Base-by-base conservation (phyloP, 2,888 invertebrate genomes). In the Trichopria drosophilae region DNA sequence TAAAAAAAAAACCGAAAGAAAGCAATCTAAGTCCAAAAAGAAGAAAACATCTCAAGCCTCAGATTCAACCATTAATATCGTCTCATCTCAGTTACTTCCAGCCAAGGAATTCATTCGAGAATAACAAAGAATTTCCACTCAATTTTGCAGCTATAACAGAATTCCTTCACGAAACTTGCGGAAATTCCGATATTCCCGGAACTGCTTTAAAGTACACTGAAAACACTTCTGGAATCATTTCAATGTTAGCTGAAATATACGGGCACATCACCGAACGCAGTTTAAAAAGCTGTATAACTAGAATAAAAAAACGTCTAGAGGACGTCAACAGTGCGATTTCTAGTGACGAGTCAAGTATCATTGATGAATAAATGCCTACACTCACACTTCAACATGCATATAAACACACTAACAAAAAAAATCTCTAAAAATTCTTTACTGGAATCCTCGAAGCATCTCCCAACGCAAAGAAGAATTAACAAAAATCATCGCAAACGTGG, bases 391-490 rank as follows among this genome's bases (percentile, higher is more conserved):
- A 24, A 39, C 24, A 39, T 24, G n/a, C n/a, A n/a, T n/a, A n/a
- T n/a, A 10, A 26, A 23, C 12, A 10, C 39, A 3, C 1, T 16
- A 39, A 24, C 12, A 3, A 39, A 39, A 3, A 39, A n/a, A 4
- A 15, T 24, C 20, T 28, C 9, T 40, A 9, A 16, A 15, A 4
- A 41, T 41, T 29, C 3, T 46, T 1, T 46, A 29, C 10, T 46
- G 37, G 37, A 46, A 46, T 12, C 12, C 5, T 6, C 20, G 36
- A 37, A 46, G 46, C 16, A n/a, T 31, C n/a, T 19, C 20, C 2
- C 26, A 31, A 23, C 37, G 24, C 5, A 4, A 13, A 4, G 5
- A 4, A 3, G 46, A 46, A 16, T 22, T 46, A 1, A 16, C 26
- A 20, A 31, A 12, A 3, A 9, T 35, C 1, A 2, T 39, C 2